These are phyloP conservation scores for Scaptodrosophila lebanonensis DNA, from an alignment of 1,140 invertebrate genomes.

Conservation along the genomic window DNA sequence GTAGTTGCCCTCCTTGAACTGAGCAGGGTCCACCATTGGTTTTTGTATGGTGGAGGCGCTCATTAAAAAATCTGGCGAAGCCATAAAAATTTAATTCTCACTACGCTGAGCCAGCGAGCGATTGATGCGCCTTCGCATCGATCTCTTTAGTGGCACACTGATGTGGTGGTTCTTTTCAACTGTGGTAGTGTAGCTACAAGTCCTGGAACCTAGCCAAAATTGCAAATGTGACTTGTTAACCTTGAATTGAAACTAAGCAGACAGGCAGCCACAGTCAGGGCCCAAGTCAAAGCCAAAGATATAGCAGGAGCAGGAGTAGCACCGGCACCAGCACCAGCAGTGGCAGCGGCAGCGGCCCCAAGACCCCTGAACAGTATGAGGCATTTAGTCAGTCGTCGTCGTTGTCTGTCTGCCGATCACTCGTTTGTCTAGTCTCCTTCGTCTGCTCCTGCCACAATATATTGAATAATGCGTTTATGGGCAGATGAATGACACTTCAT, in stretches of 20 bases:
- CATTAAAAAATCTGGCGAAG: slow-evolving; percentile 38
- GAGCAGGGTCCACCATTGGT: not conserved
- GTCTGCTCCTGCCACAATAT: slow-evolving; percentile 37
- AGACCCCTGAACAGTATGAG: slow-evolving; percentile 65
- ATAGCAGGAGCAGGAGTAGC: no score
- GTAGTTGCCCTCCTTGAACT: no score
- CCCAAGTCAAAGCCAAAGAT: slow-evolving; percentile 25
- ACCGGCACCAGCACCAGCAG: no score
- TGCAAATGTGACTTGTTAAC: slow-evolving; percentile 72
- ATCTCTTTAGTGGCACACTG: slow-evolving; percentile 11
- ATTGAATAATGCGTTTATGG: slow-evolving; percentile 73
- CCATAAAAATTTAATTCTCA: slow-evolving; percentile 71
- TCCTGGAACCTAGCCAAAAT: slow-evolving; percentile 54
- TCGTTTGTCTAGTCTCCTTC: slow-evolving; percentile 63
- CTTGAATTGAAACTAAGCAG: slow-evolving; percentile 50
- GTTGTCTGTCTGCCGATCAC: slow-evolving; percentile 66
- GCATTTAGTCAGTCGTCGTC: slow-evolving; percentile 66
- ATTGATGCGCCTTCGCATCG: slow-evolving; percentile 52
- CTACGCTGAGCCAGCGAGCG: no score
- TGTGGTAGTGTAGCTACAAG: slow-evolving; percentile 10
- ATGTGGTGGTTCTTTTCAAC: slow-evolving; percentile 12
- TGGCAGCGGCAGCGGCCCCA: slow-evolving; percentile 32
- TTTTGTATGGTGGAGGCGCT: slow-evolving; percentile 1
- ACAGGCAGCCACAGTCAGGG: slow-evolving; percentile 34
- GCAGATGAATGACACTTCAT: slow-evolving; percentile 74